Evolutionary conservation across 2,888 invertebrate species (phyloP).

Genomic region (Biston betularia): DNA sequence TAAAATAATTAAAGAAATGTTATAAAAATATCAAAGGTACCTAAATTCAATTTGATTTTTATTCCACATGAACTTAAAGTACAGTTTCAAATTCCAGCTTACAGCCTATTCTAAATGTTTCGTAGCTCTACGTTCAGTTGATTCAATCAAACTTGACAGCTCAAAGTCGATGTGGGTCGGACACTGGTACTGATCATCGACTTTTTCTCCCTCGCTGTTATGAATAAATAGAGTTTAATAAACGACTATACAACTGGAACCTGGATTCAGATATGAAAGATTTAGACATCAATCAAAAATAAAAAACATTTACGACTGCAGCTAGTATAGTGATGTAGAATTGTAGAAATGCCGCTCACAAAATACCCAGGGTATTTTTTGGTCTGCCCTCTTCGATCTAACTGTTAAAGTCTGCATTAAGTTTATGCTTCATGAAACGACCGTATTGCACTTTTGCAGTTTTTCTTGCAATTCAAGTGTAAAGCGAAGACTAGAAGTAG

Average conservation of each 20-base stretch:
- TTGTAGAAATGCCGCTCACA: too few species aligned
- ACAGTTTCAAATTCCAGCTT: background rate
- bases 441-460: too few species aligned
- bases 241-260: slow-evolving; percentile 12
- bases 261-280: background rate
- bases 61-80: background rate
- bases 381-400: too few species aligned
- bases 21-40: too few species aligned
- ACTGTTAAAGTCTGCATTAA: too few species aligned
- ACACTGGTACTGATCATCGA: slow-evolving; percentile 75
- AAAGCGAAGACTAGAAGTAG: too few species aligned
- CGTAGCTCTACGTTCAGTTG: slow-evolving; percentile 64
- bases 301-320: background rate
- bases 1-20: too few species aligned
- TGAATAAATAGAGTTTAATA: slow-evolving; percentile 51
- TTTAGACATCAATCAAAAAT: background rate
- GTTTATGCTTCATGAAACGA: too few species aligned
- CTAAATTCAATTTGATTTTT: background rate
- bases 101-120: slow-evolving; percentile 32
- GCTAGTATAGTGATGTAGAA: too few species aligned
- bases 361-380: too few species aligned
- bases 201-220: slow-evolving; percentile 64
- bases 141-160: slow-evolving; percentile 84
- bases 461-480: too few species aligned
- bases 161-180: slow-evolving; percentile 84